A percentile compares a stretch with the other conserved stretches of the same genome.
Evolutionary conservation across 2,113 vertebrate species (phyloP).

Genomic region (Saccopteryx bilineata): DNA sequence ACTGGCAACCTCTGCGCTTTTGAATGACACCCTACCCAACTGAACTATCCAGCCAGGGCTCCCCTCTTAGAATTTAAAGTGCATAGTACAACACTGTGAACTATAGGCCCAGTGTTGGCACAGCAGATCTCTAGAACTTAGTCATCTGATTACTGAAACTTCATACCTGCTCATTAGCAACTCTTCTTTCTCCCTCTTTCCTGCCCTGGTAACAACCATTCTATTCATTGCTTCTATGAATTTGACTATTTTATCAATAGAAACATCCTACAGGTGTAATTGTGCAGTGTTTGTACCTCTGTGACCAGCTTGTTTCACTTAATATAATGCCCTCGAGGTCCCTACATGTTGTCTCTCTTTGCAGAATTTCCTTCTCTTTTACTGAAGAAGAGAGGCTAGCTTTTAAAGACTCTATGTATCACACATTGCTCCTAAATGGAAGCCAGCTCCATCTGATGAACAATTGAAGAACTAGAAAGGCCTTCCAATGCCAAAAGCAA

Average conservation of each 20-base stretch:
- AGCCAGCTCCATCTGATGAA: neutral
- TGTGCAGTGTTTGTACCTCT: neutral
- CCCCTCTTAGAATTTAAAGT: neutral
- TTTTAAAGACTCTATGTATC: constrained; percentile 19
- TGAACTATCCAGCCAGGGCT: too few relatives aligned
- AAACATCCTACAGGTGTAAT: neutral
- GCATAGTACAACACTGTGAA: neutral
- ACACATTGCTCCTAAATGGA: neutral
- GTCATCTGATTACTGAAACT: neutral
- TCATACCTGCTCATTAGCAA: neutral
- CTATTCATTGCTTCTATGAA: neutral
- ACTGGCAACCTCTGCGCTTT: too few relatives aligned
- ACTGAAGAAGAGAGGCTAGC: neutral
- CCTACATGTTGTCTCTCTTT: neutral
- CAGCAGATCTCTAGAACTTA: neutral
- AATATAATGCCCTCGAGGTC: neutral
- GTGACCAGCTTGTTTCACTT: neutral
- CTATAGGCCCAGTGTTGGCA: neutral
- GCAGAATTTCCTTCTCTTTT: neutral
- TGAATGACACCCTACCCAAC: too few relatives aligned
- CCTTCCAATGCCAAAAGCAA: neutral
- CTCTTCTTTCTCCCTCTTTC: neutral
- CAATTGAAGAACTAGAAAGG: neutral
- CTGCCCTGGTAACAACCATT: neutral
- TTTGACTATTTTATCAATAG: neutral